Conservation (phyloP, 2,113 vertebrate genomes). For the Dendrocopos noguchii region DNA sequence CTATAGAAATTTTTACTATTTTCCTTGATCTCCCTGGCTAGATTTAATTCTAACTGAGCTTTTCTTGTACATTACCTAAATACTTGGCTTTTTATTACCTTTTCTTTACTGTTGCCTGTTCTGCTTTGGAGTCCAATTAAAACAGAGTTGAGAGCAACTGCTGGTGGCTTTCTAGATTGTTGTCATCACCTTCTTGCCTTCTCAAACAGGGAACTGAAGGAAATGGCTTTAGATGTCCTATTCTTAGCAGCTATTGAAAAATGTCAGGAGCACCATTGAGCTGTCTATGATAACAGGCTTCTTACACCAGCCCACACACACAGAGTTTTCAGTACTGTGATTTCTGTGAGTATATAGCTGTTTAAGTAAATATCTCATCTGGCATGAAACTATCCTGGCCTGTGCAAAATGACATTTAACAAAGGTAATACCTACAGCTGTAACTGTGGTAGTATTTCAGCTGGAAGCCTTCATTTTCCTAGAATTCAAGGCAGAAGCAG, state of each 20-base stretch:
- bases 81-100: not conserved
- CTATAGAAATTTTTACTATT: too few species aligned
- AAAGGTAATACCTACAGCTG: not conserved
- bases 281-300: conserved; percentile 20
- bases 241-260: conserved; percentile 51
- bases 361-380: conserved; percentile 13
- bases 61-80: not conserved
- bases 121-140: not conserved
- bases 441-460: not conserved
- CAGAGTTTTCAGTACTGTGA: not conserved
- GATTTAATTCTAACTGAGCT: too few species aligned
- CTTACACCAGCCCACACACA: not conserved
- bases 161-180: not conserved
- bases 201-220: not conserved
- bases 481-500: not conserved
- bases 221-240: conserved; percentile 28
- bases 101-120: not conserved
- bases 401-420: not conserved
- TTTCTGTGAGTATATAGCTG: not conserved
- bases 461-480: not conserved
- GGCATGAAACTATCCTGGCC: not conserved
- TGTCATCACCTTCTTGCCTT: not conserved
- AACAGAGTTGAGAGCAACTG: not conserved
- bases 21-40: too few species aligned
- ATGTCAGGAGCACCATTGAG: conserved; percentile 16